These are phyloP conservation scores for Drosophila hamatofila DNA, from an alignment of 2,888 invertebrate genomes.

Conservation along the genomic window DNA sequence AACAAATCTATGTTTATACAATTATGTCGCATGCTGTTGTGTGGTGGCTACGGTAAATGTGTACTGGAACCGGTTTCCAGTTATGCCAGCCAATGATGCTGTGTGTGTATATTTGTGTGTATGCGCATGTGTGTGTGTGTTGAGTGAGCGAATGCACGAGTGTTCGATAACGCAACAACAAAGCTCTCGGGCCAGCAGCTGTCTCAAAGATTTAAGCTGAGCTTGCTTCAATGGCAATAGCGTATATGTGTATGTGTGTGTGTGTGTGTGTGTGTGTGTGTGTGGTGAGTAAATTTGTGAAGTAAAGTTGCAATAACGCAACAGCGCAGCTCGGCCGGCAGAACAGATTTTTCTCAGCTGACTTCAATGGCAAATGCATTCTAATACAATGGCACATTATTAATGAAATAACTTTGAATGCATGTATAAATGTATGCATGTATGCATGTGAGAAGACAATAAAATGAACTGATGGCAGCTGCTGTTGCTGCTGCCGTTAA, in stretches of 20 bases:
- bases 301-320: conserved; percentile 23
- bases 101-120: conserved; percentile 24
- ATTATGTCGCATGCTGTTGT: conserved; percentile 66
- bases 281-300: conserved; percentile 17
- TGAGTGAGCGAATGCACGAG: conserved; percentile 21
- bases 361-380: conserved; percentile 71
- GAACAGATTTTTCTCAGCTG: conserved; percentile 32
- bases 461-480: conserved; percentile 12
- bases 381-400: conserved; percentile 61
- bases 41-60: conserved; percentile 45
- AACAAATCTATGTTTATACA: conserved; percentile 47
- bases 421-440: not conserved
- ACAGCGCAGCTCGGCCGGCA: conserved; percentile 35
- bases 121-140: conserved; percentile 11
- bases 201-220: conserved; percentile 38
- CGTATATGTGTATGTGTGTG: conserved; percentile 31
- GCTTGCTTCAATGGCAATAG: conserved; percentile 66
- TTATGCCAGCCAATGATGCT: conserved; percentile 65
- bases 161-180: conserved; percentile 24
- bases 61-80: conserved; percentile 70
- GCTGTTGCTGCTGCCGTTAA: conserved; percentile 8
- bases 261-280: conserved; percentile 32
- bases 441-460: conserved; percentile 8
- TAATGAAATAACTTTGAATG: conserved; percentile 54
- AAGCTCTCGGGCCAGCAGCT: conserved; percentile 38